These are phyloP conservation scores for Budorcas taxicolor DNA, from an alignment of 2,113 vertebrate genomes.

Conservation along the genomic window DNA sequence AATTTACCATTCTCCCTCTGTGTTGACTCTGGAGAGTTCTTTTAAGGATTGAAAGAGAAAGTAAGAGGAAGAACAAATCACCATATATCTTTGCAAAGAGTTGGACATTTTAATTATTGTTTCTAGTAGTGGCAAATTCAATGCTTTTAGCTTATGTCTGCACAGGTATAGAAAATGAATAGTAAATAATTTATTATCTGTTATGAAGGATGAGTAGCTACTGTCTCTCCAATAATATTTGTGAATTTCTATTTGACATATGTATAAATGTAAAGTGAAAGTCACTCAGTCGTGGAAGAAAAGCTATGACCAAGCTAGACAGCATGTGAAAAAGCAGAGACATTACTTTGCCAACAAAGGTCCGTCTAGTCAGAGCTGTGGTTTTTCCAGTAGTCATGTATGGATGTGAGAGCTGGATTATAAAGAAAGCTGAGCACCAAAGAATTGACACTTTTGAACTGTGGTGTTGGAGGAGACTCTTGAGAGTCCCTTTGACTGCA, in stretches of 20 bases:
- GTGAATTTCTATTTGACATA: neutral
- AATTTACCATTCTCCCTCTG: neutral
- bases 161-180: neutral
- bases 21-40: neutral
- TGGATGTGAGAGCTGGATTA: neutral
- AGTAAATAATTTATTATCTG: neutral
- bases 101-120: neutral
- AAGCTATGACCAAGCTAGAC: neutral
- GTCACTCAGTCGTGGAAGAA: neutral
- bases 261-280: neutral
- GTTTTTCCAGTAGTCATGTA: neutral
- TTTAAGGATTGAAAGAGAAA: neutral
- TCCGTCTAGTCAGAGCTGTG: neutral
- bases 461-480: neutral
- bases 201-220: neutral
- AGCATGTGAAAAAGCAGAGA: neutral
- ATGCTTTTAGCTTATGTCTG: neutral
- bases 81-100: neutral
- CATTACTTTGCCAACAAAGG: neutral
- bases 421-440: neutral
- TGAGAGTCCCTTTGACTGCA: neutral
- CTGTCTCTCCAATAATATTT: neutral
- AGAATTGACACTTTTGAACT: neutral
- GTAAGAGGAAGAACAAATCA: neutral
- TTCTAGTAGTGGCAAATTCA: neutral